phyloP scores from a whole-genome alignment of 2,888 invertebrate genomes.

The Harpalus rubripes region DNA sequence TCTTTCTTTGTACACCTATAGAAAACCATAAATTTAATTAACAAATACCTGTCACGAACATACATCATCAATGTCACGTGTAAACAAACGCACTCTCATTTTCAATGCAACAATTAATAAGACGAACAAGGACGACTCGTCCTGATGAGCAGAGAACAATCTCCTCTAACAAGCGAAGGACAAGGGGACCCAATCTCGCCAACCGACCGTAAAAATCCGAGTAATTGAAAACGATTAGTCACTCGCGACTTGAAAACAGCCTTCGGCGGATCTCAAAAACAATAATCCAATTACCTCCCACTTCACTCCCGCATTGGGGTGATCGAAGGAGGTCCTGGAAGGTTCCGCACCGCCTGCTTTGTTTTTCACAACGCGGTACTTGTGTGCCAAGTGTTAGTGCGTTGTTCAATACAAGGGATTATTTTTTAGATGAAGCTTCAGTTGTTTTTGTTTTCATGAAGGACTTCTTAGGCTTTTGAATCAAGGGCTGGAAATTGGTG shows the following conservation, averaged over 20 bases:
- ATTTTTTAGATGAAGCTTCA: slow-evolving; percentile 1
- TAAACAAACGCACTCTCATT: slow-evolving; percentile 20
- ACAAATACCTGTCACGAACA: slow-evolving; percentile 42
- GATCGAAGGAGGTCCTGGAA: slow-evolving; percentile 13
- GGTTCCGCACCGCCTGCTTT: background rate
- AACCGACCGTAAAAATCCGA: slow-evolving; percentile 69
- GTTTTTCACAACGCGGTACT: slow-evolving; percentile 29
- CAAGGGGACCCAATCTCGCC: slow-evolving; percentile 26
- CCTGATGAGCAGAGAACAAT: slow-evolving; percentile 24
- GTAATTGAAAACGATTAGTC: slow-evolving; percentile 72
- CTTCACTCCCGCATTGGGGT: slow-evolving; percentile 69
- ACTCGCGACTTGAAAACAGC: slow-evolving; percentile 69
- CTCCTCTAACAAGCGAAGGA: slow-evolving; percentile 20
- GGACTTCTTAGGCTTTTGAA: slow-evolving; percentile 9
- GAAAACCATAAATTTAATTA: slow-evolving; percentile 30
- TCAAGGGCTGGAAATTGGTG: slow-evolving; percentile 10
- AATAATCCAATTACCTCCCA: slow-evolving; percentile 71
- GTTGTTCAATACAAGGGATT: slow-evolving; percentile 38
- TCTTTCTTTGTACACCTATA: too few species aligned
- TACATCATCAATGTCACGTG: slow-evolving; percentile 42
- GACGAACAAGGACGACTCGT: background rate
- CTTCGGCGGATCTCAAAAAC: slow-evolving; percentile 70
- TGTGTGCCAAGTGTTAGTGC: slow-evolving; percentile 34
- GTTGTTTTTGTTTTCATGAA: slow-evolving; percentile 26
- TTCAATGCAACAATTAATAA: slow-evolving; percentile 51